phyloP scores from a whole-genome alignment of 2,797 vertebrate species.

The Apogon hyalosoma region DNA sequence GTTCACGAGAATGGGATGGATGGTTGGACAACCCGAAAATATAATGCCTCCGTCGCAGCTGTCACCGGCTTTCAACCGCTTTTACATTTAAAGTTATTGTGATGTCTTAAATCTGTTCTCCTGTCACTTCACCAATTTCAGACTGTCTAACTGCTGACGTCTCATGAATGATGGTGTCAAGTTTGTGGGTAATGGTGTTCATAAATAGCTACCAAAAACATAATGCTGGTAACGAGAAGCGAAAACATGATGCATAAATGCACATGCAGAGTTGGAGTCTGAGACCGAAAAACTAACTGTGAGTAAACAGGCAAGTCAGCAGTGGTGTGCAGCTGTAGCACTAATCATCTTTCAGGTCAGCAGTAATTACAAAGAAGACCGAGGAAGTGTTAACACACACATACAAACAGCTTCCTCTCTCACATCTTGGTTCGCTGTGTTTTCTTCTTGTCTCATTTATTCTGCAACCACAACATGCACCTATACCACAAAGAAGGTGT shows the following conservation, averaged over 20 bases:
- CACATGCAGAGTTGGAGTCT: conserved; percentile 7
- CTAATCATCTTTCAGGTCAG: conserved; percentile 78
- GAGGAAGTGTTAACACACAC: conserved; percentile 43
- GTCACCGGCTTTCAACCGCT: too few relatives aligned
- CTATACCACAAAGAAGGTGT: conserved; percentile 48
- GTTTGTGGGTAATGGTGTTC: too few relatives aligned
- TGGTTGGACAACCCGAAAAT: too few relatives aligned
- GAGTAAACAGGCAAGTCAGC: conserved; percentile 34
- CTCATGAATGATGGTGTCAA: too few relatives aligned
- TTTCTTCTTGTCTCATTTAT: conserved; percentile 51
- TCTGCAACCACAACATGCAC: conserved; percentile 55
- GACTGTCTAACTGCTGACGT: too few relatives aligned
- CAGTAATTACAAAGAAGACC: conserved; percentile 74
- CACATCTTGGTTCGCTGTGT: conserved; percentile 33
- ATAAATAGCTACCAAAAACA: too few relatives aligned
- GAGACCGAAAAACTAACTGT: conserved; percentile 43
- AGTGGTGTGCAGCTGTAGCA: conserved; percentile 60
- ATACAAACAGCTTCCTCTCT: conserved; percentile 25
- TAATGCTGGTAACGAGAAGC: too few relatives aligned
- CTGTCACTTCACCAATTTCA: too few relatives aligned
- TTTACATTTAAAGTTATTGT: too few relatives aligned
- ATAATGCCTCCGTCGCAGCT: too few relatives aligned
- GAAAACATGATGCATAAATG: background rate
- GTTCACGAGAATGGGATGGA: too few relatives aligned
- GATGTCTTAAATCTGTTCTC: too few relatives aligned